These are phyloP conservation scores for Acromyrmex heyeri DNA, from an alignment of 1,140 invertebrate genomes.

Conservation along the genomic window DNA sequence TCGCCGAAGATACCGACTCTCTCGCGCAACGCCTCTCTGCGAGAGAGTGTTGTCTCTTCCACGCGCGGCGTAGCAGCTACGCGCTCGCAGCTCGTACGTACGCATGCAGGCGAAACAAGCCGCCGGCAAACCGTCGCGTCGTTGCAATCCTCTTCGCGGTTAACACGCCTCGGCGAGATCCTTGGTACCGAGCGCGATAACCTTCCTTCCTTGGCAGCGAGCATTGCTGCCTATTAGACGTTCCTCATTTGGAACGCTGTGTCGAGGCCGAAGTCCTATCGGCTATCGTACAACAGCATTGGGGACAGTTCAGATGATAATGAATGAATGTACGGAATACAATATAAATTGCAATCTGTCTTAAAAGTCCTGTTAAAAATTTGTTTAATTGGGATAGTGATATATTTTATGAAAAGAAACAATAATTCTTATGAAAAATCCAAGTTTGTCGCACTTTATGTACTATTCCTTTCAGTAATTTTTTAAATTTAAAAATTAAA, in stretches of 20 bases:
- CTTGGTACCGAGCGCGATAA: slow-evolving; percentile 66
- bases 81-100: neutral
- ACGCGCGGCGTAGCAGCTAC: neutral
- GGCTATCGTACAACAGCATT: neutral
- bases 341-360: neutral
- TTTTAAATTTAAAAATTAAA: neutral
- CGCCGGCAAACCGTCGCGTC: neutral
- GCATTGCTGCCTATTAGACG: slow-evolving; percentile 46
- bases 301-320: neutral
- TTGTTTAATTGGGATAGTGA: neutral
- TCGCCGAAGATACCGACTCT: slow-evolving; percentile 35
- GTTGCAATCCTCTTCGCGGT: slow-evolving; percentile 33
- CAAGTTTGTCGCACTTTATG: no score
- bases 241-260: slow-evolving; percentile 56
- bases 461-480: neutral
- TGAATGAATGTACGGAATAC: neutral
- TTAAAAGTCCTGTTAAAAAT: neutral
- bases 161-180: slow-evolving; percentile 54
- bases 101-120: slow-evolving; percentile 21
- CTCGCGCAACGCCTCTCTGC: slow-evolving; percentile 49
- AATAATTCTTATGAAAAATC: neutral
- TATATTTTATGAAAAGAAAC: neutral
- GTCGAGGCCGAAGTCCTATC: slow-evolving; percentile 46
- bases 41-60: slow-evolving; percentile 17
- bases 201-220: slow-evolving; percentile 67